phyloP scores from a whole-genome alignment of 1,140 invertebrate genomes.

The Andricus grossulariae region DNA sequence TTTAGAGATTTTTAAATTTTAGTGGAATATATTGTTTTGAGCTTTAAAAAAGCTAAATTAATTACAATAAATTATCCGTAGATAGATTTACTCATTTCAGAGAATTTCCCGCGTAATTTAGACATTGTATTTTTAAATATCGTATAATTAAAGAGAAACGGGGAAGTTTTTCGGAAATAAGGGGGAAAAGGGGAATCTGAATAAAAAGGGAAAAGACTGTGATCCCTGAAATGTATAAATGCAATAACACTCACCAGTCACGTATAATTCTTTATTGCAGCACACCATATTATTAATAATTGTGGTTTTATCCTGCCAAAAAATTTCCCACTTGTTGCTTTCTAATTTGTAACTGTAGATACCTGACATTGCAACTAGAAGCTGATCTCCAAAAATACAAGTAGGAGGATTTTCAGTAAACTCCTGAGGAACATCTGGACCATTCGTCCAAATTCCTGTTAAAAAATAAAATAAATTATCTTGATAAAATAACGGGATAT shows the following conservation, averaged over 20 bases:
- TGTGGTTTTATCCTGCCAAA: conserved; percentile 27
- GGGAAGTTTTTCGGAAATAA: no score
- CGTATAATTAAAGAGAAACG: no score
- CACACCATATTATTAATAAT: neutral
- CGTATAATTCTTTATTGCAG: neutral
- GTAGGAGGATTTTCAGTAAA: conserved; percentile 50
- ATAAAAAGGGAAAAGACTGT: no score
- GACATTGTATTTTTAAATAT: no score
- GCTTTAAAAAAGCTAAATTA: no score
- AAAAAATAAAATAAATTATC: conserved; percentile 1
- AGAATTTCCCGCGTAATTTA: no score
- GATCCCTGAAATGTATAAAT: conserved; percentile 17
- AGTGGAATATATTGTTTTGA: no score
- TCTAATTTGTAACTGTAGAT: conserved; percentile 40
- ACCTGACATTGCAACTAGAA: conserved; percentile 43
- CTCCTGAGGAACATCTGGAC: conserved; percentile 32
- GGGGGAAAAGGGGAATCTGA: no score
- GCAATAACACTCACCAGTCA: neutral
- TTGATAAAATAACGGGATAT: conserved; percentile 14
- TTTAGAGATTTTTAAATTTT: no score
- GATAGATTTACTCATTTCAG: no score
- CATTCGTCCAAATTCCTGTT: conserved; percentile 47
- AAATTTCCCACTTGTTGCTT: neutral
- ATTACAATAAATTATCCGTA: no score
- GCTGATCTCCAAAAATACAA: conserved; percentile 45